Percentiles rank a stretch among this genome's conserved stretches.
These are phyloP conservation scores for Buphagus erythrorhynchus DNA, from an alignment of 2,797 vertebrate species.

Conservation along the genomic window DNA sequence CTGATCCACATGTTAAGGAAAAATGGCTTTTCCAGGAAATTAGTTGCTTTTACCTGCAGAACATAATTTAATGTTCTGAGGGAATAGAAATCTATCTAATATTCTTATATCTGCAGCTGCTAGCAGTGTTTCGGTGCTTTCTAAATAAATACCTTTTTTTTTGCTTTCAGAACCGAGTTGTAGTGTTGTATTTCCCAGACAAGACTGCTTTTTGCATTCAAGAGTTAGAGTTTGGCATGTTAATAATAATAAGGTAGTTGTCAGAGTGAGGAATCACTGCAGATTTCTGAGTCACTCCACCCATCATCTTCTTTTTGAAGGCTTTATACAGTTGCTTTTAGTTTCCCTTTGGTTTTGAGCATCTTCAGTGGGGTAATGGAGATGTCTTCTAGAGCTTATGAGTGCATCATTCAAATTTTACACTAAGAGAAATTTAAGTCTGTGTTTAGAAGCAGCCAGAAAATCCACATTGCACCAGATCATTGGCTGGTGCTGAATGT, in stretches of 20 bases:
- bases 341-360: not conserved
- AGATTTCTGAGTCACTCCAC: not conserved
- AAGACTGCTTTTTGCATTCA: not conserved
- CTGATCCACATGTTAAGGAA: not conserved
- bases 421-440: not conserved
- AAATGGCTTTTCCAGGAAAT: not conserved
- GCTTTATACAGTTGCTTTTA: not conserved
- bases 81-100: not conserved
- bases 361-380: not conserved
- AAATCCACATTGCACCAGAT: not conserved
- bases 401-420: not conserved
- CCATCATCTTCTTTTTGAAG: not conserved
- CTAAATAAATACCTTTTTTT: not conserved
- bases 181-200: not conserved
- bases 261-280: not conserved
- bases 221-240: not conserved
- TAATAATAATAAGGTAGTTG: not conserved
- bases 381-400: not conserved
- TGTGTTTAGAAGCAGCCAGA: not conserved
- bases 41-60: not conserved
- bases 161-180: not conserved
- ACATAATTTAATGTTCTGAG: not conserved
- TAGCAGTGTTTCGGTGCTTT: not conserved
- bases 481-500: not conserved
- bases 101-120: not conserved